These are phyloP conservation scores for Phoronis australis DNA, from an alignment of 2,888 invertebrate genomes.

Conservation along the genomic window DNA sequence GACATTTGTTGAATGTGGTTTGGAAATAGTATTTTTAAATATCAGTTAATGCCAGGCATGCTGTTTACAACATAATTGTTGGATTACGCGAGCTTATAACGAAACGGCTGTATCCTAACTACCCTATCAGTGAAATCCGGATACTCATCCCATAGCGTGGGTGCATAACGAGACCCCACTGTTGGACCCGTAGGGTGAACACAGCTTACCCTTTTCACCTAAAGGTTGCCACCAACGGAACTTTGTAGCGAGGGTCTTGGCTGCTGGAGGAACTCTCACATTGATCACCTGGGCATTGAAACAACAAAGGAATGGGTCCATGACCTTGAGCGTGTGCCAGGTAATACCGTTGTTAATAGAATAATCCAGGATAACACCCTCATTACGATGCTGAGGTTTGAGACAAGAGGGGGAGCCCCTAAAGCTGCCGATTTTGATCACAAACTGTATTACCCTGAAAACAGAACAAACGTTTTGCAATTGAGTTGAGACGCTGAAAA, in stretches of 20 bases:
- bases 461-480: neutral
- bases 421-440: constrained; percentile 41
- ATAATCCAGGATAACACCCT: constrained; percentile 48
- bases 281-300: constrained; percentile 33
- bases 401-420: constrained; percentile 29
- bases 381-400: constrained; percentile 33
- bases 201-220: constrained; percentile 37
- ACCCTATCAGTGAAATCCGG: too few relatives aligned
- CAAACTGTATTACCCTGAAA: constrained; percentile 47
- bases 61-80: too few relatives aligned
- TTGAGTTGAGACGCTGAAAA: too few relatives aligned
- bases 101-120: too few relatives aligned
- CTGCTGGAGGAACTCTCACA: constrained; percentile 40
- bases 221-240: constrained; percentile 54
- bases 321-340: constrained; percentile 40
- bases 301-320: constrained; percentile 37
- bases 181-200: neutral
- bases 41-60: too few relatives aligned
- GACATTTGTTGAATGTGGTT: too few relatives aligned
- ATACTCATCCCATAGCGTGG: too few relatives aligned
- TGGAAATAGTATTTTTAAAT: too few relatives aligned
- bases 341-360: constrained; percentile 47
- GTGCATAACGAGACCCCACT: too few relatives aligned
- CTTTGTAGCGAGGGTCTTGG: constrained; percentile 44
- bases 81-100: too few relatives aligned